phyloP scores from a whole-genome alignment of 2,797 vertebrate genomes.

The Spatula clypeata region DNA sequence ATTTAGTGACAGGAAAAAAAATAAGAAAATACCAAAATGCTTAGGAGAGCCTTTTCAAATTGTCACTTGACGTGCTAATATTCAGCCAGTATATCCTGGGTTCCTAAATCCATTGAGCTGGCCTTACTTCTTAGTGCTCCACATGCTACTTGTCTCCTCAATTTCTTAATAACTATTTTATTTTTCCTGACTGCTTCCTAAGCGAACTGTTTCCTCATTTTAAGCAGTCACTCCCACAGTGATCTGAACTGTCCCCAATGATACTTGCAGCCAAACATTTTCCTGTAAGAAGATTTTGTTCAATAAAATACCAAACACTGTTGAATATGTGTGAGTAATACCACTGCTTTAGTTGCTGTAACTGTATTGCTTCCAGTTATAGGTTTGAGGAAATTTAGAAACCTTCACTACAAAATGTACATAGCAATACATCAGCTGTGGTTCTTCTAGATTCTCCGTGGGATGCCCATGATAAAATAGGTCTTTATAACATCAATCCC shows the following conservation, averaged over 20 bases:
- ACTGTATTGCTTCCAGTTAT: background rate
- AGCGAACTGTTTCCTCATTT: fast-evolving
- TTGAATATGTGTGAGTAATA: background rate
- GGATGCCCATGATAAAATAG: background rate
- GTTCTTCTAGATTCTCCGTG: background rate
- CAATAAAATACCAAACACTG: background rate
- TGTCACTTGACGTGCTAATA: background rate
- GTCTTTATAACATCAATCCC: background rate
- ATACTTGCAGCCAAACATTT: background rate
- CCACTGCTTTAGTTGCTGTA: background rate
- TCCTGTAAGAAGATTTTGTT: background rate
- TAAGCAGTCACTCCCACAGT: background rate
- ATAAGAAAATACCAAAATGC: background rate
- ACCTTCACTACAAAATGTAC: background rate
- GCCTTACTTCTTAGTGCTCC: background rate
- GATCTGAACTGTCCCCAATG: background rate
- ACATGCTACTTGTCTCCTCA: background rate
- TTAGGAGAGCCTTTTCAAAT: background rate
- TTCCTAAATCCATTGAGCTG: background rate
- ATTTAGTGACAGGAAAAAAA: background rate
- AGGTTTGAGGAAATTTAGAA: background rate
- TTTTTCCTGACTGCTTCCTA: background rate
- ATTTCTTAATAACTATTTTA: background rate
- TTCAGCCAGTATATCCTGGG: background rate
- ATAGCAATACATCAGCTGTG: background rate